Evolutionary conservation across 2,888 invertebrate species (phyloP).

Genomic region (Rutpela maculata): DNA sequence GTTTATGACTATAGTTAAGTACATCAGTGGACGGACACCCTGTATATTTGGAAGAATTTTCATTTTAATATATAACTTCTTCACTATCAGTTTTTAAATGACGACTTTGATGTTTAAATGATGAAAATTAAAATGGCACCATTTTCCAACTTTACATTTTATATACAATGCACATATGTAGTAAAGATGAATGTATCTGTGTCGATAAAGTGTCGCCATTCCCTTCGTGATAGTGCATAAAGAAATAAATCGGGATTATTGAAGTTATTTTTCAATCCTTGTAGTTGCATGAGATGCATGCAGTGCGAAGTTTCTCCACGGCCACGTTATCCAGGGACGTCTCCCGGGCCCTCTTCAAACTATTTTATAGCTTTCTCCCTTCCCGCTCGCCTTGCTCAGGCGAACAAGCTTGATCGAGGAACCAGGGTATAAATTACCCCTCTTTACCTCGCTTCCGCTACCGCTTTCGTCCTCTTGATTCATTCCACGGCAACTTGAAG

Average conservation of each 20-base stretch:
- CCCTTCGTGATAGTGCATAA: conserved; percentile 26
- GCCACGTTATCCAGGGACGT: conserved; percentile 69
- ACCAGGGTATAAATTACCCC: conserved; percentile 70
- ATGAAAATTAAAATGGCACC: too few relatives aligned
- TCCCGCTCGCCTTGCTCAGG: conserved; percentile 58
- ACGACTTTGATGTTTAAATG: too few relatives aligned
- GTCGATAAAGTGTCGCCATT: not conserved
- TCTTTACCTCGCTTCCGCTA: conserved; percentile 37
- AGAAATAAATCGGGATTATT: conserved; percentile 48
- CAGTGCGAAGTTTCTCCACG: conserved; percentile 63
- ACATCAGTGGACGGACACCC: too few relatives aligned
- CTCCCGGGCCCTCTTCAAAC: conserved; percentile 73
- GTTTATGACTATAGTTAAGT: too few relatives aligned
- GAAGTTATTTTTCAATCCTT: conserved; percentile 59
- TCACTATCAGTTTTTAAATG: too few relatives aligned
- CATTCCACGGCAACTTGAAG: conserved; percentile 66
- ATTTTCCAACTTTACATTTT: not conserved
- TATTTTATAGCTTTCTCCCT: conserved; percentile 70
- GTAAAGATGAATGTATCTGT: not conserved
- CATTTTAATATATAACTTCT: too few relatives aligned
- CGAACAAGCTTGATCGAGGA: conserved; percentile 71
- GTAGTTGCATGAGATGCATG: conserved; percentile 64
- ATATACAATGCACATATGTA: not conserved
- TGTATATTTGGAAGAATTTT: too few relatives aligned
- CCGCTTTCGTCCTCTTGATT: conserved; percentile 65